Evolutionary conservation across 2,113 vertebrate genomes (phyloP).

Genomic region (Passer montanus): DNA sequence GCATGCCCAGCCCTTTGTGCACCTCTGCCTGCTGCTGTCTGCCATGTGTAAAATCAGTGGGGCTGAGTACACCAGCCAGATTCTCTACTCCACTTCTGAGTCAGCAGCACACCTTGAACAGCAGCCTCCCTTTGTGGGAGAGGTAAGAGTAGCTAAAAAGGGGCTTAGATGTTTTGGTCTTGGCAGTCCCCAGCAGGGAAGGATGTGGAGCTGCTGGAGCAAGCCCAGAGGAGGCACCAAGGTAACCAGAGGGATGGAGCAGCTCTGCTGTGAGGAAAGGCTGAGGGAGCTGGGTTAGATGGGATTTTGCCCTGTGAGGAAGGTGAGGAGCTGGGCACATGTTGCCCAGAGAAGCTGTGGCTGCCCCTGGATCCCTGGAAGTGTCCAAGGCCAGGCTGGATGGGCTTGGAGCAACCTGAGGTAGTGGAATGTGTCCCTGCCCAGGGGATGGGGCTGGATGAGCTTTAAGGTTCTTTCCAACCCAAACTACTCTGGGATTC

Average conservation of each 20-base stretch:
- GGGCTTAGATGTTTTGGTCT: neutral
- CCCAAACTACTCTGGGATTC: neutral
- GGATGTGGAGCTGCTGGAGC: rapidly evolving
- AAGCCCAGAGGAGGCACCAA: rapidly evolving
- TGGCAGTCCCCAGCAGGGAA: neutral
- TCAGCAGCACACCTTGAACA: neutral
- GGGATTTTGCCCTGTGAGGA: neutral
- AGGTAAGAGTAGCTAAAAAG: neutral
- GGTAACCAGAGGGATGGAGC: neutral
- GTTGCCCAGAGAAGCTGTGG: neutral
- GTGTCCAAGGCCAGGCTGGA: neutral
- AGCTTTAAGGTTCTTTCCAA: neutral
- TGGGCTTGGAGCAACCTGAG: rapidly evolving
- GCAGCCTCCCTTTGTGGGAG: neutral
- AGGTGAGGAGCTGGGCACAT: neutral
- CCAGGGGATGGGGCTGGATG: neutral
- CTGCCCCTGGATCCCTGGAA: neutral
- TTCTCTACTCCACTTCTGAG: neutral
- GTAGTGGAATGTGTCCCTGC: neutral
- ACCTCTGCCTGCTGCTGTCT: neutral
- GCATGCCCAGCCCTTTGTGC: neutral
- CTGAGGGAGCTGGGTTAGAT: neutral
- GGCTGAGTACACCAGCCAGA: neutral
- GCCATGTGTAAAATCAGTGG: neutral
- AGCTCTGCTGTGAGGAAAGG: neutral